These are phyloP conservation scores for Congeria kusceri DNA, from an alignment of 2,888 invertebrate species.

Conservation along the genomic window DNA sequence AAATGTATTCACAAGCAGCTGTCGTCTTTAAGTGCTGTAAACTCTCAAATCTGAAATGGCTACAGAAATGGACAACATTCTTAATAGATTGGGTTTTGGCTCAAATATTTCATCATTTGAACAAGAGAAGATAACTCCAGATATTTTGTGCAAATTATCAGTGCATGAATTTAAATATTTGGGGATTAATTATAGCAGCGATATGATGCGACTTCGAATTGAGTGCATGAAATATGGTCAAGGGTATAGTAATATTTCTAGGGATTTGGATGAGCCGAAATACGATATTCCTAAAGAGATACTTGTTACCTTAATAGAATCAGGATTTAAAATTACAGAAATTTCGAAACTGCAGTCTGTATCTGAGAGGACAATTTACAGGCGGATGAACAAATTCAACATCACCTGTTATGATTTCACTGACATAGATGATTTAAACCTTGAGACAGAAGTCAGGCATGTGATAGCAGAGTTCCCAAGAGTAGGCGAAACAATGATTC, in stretches of 20 bases:
- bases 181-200: slow-evolving; percentile 20
- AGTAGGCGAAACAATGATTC: slow-evolving; percentile 26
- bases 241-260: too few species aligned
- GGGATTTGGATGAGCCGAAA: background rate
- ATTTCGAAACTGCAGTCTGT: slow-evolving; percentile 28
- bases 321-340: slow-evolving; percentile 39
- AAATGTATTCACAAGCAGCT: too few species aligned
- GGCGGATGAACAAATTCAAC: slow-evolving; percentile 25
- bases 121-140: slow-evolving; percentile 38
- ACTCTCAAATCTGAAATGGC: slow-evolving; percentile 1
- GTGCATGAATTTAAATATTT: slow-evolving; percentile 32
- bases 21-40: too few species aligned
- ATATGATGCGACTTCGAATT: slow-evolving; percentile 46
- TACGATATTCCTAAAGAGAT: slow-evolving; percentile 33
- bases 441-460: slow-evolving; percentile 9
- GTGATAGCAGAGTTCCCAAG: slow-evolving; percentile 32
- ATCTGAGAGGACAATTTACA: slow-evolving; percentile 39
- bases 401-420: slow-evolving; percentile 21
- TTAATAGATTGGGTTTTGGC: slow-evolving; percentile 21
- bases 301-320: slow-evolving; percentile 20
- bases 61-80: slow-evolving; percentile 20
- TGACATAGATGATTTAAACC: slow-evolving; percentile 27
- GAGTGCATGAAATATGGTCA: slow-evolving; percentile 43
- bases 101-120: slow-evolving; percentile 8
- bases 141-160: slow-evolving; percentile 35